Conservation (phyloP, 2,797 vertebrate genomes). For the Delichon dasypus region DNA sequence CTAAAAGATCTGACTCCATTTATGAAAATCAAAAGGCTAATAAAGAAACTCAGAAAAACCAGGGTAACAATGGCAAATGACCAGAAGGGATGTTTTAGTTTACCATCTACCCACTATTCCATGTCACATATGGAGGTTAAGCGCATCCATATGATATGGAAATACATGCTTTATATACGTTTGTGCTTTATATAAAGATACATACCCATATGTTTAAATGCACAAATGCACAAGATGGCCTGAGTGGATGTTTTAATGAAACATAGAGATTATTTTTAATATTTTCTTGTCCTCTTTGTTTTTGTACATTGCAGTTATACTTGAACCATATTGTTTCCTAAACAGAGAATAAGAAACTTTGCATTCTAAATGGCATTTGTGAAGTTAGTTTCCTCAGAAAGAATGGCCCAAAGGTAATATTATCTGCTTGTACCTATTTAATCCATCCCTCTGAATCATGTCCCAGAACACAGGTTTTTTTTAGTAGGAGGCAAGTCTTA, state of each 20-base stretch:
- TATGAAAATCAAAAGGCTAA: too few relatives aligned
- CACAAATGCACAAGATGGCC: background rate
- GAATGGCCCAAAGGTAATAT: background rate
- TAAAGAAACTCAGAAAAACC: too few relatives aligned
- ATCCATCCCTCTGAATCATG: background rate
- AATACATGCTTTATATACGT: background rate
- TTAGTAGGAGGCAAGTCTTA: slow-evolving; percentile 3
- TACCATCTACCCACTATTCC: background rate
- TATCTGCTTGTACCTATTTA: background rate
- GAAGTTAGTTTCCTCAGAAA: background rate
- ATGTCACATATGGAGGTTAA: background rate
- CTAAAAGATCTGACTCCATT: too few relatives aligned
- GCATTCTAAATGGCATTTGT: background rate
- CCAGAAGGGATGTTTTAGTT: background rate
- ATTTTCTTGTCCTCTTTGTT: background rate
- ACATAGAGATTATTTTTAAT: background rate
- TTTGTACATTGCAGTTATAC: background rate
- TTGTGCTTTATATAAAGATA: background rate
- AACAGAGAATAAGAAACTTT: background rate
- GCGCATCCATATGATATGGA: background rate
- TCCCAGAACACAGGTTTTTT: background rate
- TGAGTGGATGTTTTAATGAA: background rate
- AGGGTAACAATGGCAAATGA: too few relatives aligned
- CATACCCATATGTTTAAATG: background rate
- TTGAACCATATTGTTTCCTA: background rate